A percentile compares a stretch with the other conserved stretches of the same genome.
Evolutionary conservation across 2,113 vertebrate species (phyloP).

Genomic region (Irena cyanogastra): DNA sequence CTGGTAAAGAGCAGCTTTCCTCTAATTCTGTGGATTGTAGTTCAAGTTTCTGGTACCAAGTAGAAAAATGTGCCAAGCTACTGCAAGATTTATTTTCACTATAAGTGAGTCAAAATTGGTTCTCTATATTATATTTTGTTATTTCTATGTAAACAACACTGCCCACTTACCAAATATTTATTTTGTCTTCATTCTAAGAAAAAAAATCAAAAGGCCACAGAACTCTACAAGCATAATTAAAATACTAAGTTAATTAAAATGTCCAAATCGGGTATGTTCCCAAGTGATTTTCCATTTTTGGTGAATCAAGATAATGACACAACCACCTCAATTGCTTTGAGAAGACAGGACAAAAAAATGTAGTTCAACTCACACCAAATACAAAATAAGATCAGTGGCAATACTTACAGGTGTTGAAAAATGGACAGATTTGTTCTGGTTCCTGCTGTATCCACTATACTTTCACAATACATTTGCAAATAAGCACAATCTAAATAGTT

Average conservation of each 20-base stretch:
- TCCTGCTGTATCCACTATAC: neutral
- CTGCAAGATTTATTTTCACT: neutral
- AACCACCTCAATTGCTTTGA: neutral
- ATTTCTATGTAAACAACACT: neutral
- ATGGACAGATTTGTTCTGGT: neutral
- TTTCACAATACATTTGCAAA: neutral
- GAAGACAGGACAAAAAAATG: neutral
- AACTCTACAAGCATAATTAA: neutral
- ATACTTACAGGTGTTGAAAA: neutral
- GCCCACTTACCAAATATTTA: neutral
- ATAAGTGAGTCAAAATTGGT: neutral
- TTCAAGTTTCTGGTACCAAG: neutral
- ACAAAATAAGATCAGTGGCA: neutral
- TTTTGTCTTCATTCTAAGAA: neutral
- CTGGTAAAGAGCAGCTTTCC: neutral
- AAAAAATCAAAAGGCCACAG: neutral
- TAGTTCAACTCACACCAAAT: neutral
- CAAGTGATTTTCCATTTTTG: neutral
- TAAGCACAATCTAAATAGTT: neutral
- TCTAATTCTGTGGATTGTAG: neutral
- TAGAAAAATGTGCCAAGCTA: neutral
- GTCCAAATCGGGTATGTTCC: neutral
- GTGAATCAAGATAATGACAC: neutral
- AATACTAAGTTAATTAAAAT: neutral
- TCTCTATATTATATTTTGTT: neutral